Evolutionary conservation across 2,797 vertebrate species (phyloP).

Genomic region (Leptodactylus fallax): DNA sequence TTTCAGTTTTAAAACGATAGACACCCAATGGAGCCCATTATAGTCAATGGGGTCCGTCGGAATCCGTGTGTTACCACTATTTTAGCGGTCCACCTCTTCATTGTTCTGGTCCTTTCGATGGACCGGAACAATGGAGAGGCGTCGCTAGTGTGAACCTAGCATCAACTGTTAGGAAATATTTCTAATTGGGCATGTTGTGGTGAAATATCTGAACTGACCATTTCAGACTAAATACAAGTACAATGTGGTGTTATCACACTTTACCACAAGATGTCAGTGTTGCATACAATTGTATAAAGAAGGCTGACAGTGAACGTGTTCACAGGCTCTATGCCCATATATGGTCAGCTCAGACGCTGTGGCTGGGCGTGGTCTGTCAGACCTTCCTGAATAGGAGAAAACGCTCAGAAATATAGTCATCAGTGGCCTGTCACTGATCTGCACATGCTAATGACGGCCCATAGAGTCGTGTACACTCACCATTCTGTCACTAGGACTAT

Average conservation of each 20-base stretch:
- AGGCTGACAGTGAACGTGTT: not conserved
- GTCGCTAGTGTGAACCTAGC: no score
- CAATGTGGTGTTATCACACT: not conserved
- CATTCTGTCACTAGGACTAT: not conserved
- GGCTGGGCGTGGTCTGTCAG: not conserved
- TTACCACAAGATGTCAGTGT: conserved; percentile 47
- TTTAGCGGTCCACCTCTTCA: no score
- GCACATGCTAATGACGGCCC: not conserved
- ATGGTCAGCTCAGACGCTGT: conserved; percentile 18
- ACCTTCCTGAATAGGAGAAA: conserved; percentile 2
- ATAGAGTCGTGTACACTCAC: not conserved
- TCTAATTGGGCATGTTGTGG: no score
- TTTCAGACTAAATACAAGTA: not conserved
- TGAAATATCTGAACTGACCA: no score
- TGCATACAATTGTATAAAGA: not conserved
- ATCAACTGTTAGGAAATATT: no score
- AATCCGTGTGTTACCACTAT: no score
- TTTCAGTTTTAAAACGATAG: no score
- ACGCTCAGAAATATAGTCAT: not conserved
- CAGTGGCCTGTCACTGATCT: no score
- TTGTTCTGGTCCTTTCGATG: no score
- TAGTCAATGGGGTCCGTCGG: no score
- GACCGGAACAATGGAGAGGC: no score
- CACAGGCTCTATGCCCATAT: conserved; percentile 21
- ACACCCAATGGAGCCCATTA: no score